A percentile compares a stretch with the other conserved stretches of the same genome.
Conservation (phyloP, 2,113 vertebrate genomes). For the Pungitius pungitius region DNA sequence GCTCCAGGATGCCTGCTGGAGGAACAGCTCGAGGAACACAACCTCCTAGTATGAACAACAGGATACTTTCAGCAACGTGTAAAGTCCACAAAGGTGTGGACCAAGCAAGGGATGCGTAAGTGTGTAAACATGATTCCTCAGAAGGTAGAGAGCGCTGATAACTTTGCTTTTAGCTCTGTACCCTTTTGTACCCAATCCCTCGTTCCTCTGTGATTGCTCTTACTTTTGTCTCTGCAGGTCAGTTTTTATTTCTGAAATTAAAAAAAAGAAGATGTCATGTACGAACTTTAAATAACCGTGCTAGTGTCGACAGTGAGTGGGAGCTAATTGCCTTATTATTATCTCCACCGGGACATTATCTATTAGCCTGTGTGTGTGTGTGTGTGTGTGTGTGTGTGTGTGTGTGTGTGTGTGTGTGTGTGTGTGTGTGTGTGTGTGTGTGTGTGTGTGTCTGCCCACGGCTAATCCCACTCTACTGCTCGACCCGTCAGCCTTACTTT, state of each 20-base stretch:
- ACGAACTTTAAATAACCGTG: background rate
- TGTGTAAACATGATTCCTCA: background rate
- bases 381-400: background rate
- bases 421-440: background rate
- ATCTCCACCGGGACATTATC: background rate
- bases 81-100: background rate
- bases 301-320: background rate
- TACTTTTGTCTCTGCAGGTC: background rate
- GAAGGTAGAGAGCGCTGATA: too few species aligned
- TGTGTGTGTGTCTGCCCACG: background rate
- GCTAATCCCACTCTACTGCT: background rate
- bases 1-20: background rate
- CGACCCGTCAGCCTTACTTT: background rate
- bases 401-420: background rate
- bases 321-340: background rate
- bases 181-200: background rate
- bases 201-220: background rate
- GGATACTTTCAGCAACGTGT: background rate
- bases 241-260: background rate
- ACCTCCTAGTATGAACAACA: background rate
- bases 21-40: background rate
- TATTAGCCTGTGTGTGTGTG: background rate
- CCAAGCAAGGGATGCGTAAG: background rate
- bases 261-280: background rate
- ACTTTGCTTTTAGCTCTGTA: background rate